phyloP scores from a whole-genome alignment of 2,113 vertebrate genomes.

The Promerops cafer region DNA sequence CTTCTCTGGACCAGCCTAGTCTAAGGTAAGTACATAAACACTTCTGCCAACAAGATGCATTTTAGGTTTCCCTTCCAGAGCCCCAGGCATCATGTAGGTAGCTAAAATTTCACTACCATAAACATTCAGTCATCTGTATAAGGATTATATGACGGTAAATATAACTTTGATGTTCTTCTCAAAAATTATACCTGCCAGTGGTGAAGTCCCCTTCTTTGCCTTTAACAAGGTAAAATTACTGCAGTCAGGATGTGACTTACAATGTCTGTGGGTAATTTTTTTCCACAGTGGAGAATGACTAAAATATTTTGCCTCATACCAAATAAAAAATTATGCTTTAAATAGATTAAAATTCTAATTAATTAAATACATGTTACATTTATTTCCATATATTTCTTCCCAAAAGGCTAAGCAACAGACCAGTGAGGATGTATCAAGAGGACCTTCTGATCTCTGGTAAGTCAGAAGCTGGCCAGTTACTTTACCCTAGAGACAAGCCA shows the following conservation, averaged over 20 bases:
- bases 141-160: not conserved
- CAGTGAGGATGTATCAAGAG: not conserved
- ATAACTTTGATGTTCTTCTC: not conserved
- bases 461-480: slow-evolving; percentile 1
- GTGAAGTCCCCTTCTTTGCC: not conserved
- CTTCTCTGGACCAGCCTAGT: not conserved
- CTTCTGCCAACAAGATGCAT: not conserved
- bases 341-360: not conserved
- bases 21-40: not conserved
- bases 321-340: not conserved
- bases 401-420: not conserved
- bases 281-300: not conserved
- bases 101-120: not conserved
- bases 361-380: not conserved
- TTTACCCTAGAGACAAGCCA: slow-evolving; percentile 59
- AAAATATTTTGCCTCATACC: not conserved
- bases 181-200: not conserved
- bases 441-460: not conserved
- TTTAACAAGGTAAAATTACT: not conserved
- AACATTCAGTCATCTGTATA: not conserved
- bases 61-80: not conserved
- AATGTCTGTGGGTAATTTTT: not conserved
- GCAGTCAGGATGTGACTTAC: not conserved
- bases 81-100: not conserved
- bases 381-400: not conserved